phyloP scores from a whole-genome alignment of 2,797 vertebrate genomes.

The Hoplostethus mediterraneus region DNA sequence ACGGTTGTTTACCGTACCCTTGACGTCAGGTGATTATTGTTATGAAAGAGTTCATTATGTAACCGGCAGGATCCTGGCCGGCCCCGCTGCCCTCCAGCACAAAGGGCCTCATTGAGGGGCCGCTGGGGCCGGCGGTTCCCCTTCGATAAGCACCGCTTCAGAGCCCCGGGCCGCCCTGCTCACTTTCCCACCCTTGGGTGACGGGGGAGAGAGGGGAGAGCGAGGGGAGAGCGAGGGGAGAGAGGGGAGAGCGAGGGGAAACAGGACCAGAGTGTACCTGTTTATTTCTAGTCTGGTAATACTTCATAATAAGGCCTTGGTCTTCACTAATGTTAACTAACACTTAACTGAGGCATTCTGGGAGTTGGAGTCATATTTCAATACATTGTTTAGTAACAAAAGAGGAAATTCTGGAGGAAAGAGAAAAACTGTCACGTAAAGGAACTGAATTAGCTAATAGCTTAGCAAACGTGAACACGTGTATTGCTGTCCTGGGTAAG shows the following conservation, averaged over 20 bases:
- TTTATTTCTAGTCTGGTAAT: constrained; percentile 6
- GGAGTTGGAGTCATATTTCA: too few relatives aligned
- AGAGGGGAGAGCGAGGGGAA: neutral
- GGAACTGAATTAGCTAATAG: too few relatives aligned
- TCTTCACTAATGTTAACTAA: neutral
- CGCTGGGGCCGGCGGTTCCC: constrained; percentile 46
- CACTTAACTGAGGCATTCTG: too few relatives aligned
- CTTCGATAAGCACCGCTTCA: constrained; percentile 50
- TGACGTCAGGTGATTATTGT: constrained; percentile 66
- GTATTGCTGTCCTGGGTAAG: too few relatives aligned
- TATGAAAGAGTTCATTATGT: constrained; percentile 78
- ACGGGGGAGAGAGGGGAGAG: constrained; percentile 6
- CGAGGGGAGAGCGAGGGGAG: neutral
- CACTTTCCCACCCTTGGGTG: constrained; percentile 17
- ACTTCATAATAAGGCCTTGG: neutral
- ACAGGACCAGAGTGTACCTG: neutral
- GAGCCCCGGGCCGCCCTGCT: constrained; percentile 24
- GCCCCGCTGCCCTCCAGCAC: constrained; percentile 50
- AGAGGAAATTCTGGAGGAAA: too few relatives aligned
- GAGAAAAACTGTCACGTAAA: too few relatives aligned
- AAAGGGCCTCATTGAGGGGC: constrained; percentile 80
- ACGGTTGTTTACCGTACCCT: constrained; percentile 17
- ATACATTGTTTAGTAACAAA: too few relatives aligned
- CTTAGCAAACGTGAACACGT: too few relatives aligned
- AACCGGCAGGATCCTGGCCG: constrained; percentile 48